Evolutionary conservation across 2,797 vertebrate species (phyloP), one percentile per base, ranked within the genome.

Genomic region (Rhinophrynus dorsalis): DNA sequence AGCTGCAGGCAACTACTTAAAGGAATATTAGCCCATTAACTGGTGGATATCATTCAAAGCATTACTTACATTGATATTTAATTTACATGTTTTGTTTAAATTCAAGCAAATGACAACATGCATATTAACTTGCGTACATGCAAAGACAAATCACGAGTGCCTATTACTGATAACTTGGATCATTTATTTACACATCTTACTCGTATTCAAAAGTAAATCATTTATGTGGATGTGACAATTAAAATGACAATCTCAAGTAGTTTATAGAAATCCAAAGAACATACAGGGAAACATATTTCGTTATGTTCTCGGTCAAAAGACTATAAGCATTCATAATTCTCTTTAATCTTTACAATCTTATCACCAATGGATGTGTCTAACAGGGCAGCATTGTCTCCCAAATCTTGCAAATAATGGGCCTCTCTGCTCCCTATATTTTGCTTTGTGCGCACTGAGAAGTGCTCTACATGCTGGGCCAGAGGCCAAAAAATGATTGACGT

Each of bases 401-500:
- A 17, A 20, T 59, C 62, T 66, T 20, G 18, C 45, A 67, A 15
- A 66, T 62, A 73, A 67, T 54, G 47, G 70, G 33, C 61, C 69
- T 78, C 74, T 65, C n/a, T 68, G 71, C 51, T 33, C 66, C 23
- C n/a, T 23, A 12, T 75, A 76, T 76, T 78, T 80, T 76, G 69
- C 75, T 77, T 74, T 64, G 72, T 78, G 66, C 74, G 61, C 78
- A 75, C 74, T 67, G 61, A 3, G 57, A 66, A 55, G 48, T 71
- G 56, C 72, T 60, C 67, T 61, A 78, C 79, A 71, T 77, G 74
- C 52, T 45, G 51, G 61, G 52, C 67, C 62, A 78, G 0, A 54
- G 20, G 80, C 81, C 81, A 78, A 80, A 78, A 74, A 81, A 72
- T 82, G 85, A 85, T 79, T 85, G 85, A 86, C 71, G 51, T 62